Percentiles rank a stretch among this genome's conserved stretches.
These are phyloP conservation scores for Coregonus suidteri DNA, from an alignment of 2,797 vertebrate species.

Conservation along the genomic window DNA sequence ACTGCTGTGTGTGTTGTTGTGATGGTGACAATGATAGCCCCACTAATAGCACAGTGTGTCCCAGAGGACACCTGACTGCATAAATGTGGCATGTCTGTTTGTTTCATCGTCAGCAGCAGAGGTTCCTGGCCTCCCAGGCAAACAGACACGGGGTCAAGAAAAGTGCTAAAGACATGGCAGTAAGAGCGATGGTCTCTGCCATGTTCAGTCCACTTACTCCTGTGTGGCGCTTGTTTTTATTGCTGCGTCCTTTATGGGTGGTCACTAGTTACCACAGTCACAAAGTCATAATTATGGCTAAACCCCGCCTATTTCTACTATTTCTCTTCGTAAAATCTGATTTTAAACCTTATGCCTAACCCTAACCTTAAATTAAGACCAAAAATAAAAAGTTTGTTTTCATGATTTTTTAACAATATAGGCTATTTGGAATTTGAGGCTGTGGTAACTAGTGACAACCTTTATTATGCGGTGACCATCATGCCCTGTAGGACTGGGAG, in stretches of 20 bases:
- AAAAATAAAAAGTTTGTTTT: too few species aligned
- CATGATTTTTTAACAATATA: too few species aligned
- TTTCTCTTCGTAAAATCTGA: too few species aligned
- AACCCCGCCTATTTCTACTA: too few species aligned
- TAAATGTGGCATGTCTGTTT: slow-evolving; percentile 72
- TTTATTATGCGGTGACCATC: slow-evolving; percentile 46
- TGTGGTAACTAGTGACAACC: too few species aligned
- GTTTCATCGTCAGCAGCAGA: slow-evolving; percentile 70
- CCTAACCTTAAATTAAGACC: too few species aligned
- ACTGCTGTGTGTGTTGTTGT: slow-evolving; percentile 29
- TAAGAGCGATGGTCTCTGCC: slow-evolving; percentile 68
- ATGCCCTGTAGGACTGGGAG: slow-evolving; percentile 49
- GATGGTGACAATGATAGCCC: slow-evolving; percentile 50
- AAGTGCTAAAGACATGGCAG: slow-evolving; percentile 67
- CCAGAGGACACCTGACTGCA: slow-evolving; percentile 72
- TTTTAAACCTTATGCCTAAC: too few species aligned
- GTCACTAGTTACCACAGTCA: too few species aligned
- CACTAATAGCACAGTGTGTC: slow-evolving; percentile 50
- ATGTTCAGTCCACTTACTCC: slow-evolving; percentile 71
- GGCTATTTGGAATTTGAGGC: too few species aligned
- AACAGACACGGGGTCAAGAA: slow-evolving; percentile 63
- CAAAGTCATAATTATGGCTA: too few species aligned
- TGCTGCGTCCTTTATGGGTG: slow-evolving; percentile 41
- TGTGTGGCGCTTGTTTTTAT: slow-evolving; percentile 60
- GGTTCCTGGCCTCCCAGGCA: slow-evolving; percentile 61